A percentile compares a stretch with the other conserved stretches of the same genome.
These are phyloP conservation scores for Syrista parreyssii DNA, from an alignment of 2,888 invertebrate genomes.

Conservation along the genomic window DNA sequence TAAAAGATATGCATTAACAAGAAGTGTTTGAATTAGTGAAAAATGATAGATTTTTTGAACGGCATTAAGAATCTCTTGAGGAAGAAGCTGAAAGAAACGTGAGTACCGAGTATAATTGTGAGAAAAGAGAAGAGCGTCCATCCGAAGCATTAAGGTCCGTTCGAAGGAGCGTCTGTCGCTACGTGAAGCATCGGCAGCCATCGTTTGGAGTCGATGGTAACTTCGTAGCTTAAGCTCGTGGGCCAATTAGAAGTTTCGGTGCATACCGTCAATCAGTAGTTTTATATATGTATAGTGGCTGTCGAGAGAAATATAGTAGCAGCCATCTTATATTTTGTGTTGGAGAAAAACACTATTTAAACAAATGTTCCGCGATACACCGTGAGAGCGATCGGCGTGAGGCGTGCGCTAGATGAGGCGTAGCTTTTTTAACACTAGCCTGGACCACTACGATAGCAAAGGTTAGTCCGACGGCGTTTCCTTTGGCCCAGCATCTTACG, in stretches of 20 bases:
- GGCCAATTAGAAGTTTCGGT: constrained; percentile 35
- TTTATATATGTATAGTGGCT: constrained; percentile 39
- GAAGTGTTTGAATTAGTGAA: neutral
- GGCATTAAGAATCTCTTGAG: neutral
- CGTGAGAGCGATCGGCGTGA: constrained; percentile 57
- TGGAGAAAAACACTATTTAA: constrained; percentile 64
- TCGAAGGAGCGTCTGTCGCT: neutral
- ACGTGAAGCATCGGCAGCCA: neutral
- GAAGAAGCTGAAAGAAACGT: neutral
- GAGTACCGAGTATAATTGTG: neutral
- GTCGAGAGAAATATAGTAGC: constrained; percentile 57
- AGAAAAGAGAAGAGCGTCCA: neutral
- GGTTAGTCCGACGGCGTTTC: constrained; percentile 51
- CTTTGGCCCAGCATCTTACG: neutral
- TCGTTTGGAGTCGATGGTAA: constrained; percentile 4
- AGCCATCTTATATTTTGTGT: constrained; percentile 67
- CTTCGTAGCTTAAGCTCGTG: neutral
- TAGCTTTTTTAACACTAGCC: constrained; percentile 61
- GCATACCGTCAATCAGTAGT: constrained; percentile 34
- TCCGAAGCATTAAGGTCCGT: neutral
- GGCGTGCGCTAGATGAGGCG: constrained; percentile 63
- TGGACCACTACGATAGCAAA: constrained; percentile 65
- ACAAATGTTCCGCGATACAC: constrained; percentile 61
- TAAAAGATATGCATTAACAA: neutral
- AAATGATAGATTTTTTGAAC: neutral